A percentile compares a stretch with the other conserved stretches of the same genome.
Conservation (phyloP, 2,888 invertebrate species). For the Sussaba pulchella region DNA sequence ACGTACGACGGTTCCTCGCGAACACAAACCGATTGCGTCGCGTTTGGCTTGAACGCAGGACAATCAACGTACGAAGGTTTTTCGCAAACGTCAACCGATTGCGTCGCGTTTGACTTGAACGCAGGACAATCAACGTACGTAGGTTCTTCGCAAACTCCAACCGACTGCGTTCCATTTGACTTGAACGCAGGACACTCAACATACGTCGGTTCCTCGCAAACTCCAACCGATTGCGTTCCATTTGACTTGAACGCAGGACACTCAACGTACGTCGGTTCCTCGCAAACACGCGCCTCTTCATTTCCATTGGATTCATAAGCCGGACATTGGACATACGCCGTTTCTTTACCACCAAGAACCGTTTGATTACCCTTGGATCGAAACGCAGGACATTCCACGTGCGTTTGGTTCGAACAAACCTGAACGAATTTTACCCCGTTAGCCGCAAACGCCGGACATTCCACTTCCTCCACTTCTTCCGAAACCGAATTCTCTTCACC, state of each 20-base stretch:
- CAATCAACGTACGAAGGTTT: constrained; percentile 9
- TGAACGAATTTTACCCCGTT: neutral
- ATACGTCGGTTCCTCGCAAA: constrained; percentile 20
- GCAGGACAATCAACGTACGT: constrained; percentile 41
- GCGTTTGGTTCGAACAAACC: neutral
- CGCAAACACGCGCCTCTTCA: constrained; percentile 18
- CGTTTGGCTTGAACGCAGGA: constrained; percentile 23
- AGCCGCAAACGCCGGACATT: neutral
- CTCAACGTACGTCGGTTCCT: constrained; percentile 30
- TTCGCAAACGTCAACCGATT: constrained; percentile 21
- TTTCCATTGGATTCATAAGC: constrained; percentile 38
- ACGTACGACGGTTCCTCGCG: constrained; percentile 21
- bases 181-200: constrained; percentile 49
- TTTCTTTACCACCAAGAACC: neutral
- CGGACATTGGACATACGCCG: constrained; percentile 38
- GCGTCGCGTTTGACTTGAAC: constrained; percentile 22
- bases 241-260: constrained; percentile 41
- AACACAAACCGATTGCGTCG: constrained; percentile 31
- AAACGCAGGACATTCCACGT: neutral
- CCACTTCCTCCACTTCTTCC: constrained; percentile 15
- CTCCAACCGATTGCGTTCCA: constrained; percentile 38
- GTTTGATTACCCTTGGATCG: neutral
- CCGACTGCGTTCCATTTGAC: constrained; percentile 48
- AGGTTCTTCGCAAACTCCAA: constrained; percentile 17
- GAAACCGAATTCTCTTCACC: constrained; percentile 7